These are phyloP conservation scores for Hirundo rustica DNA, from an alignment of 2,797 vertebrate species.

Conservation along the genomic window DNA sequence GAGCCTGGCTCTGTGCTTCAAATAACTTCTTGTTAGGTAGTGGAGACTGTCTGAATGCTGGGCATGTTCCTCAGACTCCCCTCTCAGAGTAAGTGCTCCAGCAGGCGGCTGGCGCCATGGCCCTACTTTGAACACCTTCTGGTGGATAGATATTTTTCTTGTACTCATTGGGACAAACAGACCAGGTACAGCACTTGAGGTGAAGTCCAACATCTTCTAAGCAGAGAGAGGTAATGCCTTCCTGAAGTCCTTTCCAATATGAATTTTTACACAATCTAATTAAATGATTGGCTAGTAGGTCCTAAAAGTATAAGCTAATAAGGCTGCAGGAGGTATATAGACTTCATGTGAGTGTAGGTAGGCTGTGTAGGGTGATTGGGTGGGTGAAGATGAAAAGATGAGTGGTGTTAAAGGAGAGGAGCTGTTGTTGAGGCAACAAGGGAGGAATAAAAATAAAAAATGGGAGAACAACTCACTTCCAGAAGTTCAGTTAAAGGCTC, in stretches of 20 bases:
- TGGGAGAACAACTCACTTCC: neutral
- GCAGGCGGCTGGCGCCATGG: accelerated
- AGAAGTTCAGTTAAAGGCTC: neutral
- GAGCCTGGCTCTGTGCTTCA: neutral
- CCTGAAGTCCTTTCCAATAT: neutral
- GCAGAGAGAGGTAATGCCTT: neutral
- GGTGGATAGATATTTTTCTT: neutral
- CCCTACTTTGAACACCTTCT: neutral
- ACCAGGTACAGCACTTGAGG: neutral
- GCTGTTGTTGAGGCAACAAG: neutral
- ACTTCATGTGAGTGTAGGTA: neutral
- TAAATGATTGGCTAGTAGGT: neutral
- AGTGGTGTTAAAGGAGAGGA: neutral
- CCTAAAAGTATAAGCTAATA: neutral
- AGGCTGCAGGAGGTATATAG: neutral
- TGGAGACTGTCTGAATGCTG: neutral
- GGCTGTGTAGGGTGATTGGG: neutral
- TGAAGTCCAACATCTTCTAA: neutral
- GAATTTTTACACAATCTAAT: neutral
- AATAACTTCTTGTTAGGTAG: neutral
- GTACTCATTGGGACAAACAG: neutral
- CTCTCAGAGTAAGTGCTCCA: neutral
- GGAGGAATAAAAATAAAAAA: neutral
- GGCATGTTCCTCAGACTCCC: neutral
- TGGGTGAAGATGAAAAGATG: neutral